Evolutionary conservation across 2,113 vertebrate species (phyloP).

Genomic region (Lepisosteus oculatus): DNA sequence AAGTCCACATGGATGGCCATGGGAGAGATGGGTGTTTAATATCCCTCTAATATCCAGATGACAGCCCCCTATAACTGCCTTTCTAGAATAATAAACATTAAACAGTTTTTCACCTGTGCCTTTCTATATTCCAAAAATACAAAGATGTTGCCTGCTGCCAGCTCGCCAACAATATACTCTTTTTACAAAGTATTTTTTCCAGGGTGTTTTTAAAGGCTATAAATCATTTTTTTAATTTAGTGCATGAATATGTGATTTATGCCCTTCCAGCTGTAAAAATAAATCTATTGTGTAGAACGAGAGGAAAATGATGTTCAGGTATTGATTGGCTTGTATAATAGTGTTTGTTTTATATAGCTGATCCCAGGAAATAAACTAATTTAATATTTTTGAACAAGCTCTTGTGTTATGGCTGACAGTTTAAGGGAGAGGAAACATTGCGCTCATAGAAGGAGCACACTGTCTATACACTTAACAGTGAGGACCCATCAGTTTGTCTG

Average conservation of each 20-base stretch:
- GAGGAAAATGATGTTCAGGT: constrained; percentile 63
- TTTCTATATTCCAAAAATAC: neutral
- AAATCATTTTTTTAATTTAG: constrained; percentile 73
- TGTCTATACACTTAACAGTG: too few relatives aligned
- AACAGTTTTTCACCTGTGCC: too few relatives aligned
- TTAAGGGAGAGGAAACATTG: neutral
- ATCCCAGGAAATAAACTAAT: constrained; percentile 72
- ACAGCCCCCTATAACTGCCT: too few relatives aligned
- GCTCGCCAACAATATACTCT: constrained; percentile 46
- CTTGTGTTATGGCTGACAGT: constrained; percentile 25
- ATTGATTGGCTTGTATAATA: constrained; percentile 75
- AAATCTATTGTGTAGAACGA: constrained; percentile 63
- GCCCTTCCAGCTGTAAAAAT: constrained; percentile 54
- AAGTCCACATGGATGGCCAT: too few relatives aligned
- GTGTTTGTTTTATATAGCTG: constrained; percentile 75
- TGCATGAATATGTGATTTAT: constrained; percentile 77
- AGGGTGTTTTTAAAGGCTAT: constrained; percentile 48
- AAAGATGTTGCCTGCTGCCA: constrained; percentile 35
- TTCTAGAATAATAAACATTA: too few relatives aligned
- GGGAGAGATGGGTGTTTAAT: too few relatives aligned
- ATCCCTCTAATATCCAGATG: too few relatives aligned
- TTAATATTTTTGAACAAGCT: constrained; percentile 62
- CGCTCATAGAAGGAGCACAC: too few relatives aligned
- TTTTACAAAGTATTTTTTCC: constrained; percentile 43
- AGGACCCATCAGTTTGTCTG: too few relatives aligned